Evolutionary conservation across 2,113 vertebrate species (phyloP), one percentile per base, ranked within the genome.

Genomic region (Microcebus jonahi): DNA sequence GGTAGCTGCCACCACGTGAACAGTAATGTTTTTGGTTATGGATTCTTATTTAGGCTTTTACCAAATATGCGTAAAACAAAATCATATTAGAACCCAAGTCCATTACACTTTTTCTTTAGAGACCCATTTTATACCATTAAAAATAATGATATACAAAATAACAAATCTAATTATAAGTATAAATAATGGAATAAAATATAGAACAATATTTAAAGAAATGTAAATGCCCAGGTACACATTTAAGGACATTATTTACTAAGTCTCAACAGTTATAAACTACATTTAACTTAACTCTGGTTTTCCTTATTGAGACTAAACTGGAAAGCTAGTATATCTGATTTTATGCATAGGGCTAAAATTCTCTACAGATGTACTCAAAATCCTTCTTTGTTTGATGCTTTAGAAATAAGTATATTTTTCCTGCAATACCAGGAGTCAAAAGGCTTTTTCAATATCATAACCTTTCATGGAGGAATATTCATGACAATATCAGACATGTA

Each of bases 161-260:
- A 53, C 27, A 21, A 70, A 94, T 83, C 34, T 96, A 94, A 92
- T 82, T 91, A n/a, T 89, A 94, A 96, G 36, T 81, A 76, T 91
- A 94, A 95, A 91, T 77, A 96, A 86, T 93, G 76, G 50, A 85
- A 93, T 94, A 89, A 95, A 87, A 91, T 75, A 80, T 50, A 96
- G 87, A 87, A 88, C 11, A 88, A 90, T n/a, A 87, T 73, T 83
- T 79, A 76, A 90, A 79, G 57, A 89, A 94, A 83, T 70, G 70
- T 21, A 81, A 93, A 59, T 59, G 48, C 31, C 57, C 57, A 77
- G 67, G 34, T 93, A 95, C 34, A 75, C 39, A 88, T 94, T 71
- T 85, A 96, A 93, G 68, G 96, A 36, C 20, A 68, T 61, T 89
- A 45, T 14, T 87, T 93, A 63, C 71, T 81, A 82, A 96, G 23